Percentiles rank a stretch among this genome's conserved stretches.
These are phyloP conservation scores for Cephus nigrinus DNA, from an alignment of 2,888 invertebrate genomes.

Conservation along the genomic window DNA sequence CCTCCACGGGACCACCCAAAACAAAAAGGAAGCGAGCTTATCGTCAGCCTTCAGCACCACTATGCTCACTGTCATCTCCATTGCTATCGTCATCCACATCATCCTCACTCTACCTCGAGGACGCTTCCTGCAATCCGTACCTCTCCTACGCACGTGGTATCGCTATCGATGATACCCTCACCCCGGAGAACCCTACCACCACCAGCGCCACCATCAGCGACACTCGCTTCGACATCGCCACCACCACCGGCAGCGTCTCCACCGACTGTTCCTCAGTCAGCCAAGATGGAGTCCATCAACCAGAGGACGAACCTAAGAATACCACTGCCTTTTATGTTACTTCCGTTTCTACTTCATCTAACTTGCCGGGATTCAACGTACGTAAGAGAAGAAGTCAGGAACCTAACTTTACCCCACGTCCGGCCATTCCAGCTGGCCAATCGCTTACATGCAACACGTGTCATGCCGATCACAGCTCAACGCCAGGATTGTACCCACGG, in stretches of 20 bases:
- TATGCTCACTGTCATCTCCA: conserved; percentile 11
- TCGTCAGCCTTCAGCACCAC: conserved; percentile 11
- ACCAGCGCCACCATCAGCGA: neutral
- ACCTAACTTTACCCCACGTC: neutral
- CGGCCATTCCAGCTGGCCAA: conserved; percentile 2
- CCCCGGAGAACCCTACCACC: conserved; percentile 7
- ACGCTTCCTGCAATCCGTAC: neutral
- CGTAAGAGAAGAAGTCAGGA: neutral
- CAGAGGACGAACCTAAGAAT: conserved; percentile 49
- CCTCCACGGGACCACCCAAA: conserved; percentile 52
- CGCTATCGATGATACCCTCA: neutral
- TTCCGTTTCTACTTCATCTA: conserved; percentile 19
- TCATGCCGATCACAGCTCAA: conserved; percentile 6
- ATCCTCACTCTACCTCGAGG: neutral
- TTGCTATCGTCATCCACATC: conserved; percentile 5
- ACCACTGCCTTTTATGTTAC: conserved; percentile 42
- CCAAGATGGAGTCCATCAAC: conserved; percentile 57
- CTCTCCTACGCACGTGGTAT: neutral
- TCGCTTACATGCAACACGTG: conserved; percentile 9
- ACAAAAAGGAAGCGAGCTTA: conserved; percentile 28
- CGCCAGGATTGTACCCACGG: neutral
- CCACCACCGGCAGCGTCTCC: conserved; percentile 49
- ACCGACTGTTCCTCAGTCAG: neutral
- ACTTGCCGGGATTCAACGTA: neutral
- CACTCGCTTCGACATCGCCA: neutral